Conservation (phyloP, 2,797 vertebrate genomes). For the Oceanodroma leucorhoa region DNA sequence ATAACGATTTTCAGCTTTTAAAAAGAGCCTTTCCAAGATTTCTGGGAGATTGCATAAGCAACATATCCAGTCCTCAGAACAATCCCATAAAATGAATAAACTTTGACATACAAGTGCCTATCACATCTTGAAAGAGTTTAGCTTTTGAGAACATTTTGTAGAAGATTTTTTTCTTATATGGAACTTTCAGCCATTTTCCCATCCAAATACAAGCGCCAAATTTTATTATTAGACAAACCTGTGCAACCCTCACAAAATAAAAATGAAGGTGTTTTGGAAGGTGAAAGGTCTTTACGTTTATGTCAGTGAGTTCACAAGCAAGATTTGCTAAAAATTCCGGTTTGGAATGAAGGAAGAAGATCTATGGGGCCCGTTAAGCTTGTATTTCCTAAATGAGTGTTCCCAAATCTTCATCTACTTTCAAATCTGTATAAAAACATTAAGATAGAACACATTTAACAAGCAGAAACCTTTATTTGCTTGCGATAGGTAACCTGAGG, state of each 20-base stretch:
- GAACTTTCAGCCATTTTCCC: background rate
- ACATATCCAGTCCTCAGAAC: background rate
- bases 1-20: background rate
- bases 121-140: slow-evolving; percentile 50
- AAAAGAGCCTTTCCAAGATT: slow-evolving; percentile 8
- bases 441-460: background rate
- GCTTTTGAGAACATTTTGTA: background rate
- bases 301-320: background rate
- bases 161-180: background rate
- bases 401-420: background rate
- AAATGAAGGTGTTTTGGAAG: background rate
- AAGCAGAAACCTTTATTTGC: background rate
- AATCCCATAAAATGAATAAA: slow-evolving; percentile 12
- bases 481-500: background rate
- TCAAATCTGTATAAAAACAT: background rate
- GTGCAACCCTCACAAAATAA: background rate
- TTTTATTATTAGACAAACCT: background rate
- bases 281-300: background rate
- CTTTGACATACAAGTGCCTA: slow-evolving; percentile 14
- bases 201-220: background rate
- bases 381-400: background rate
- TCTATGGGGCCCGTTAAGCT: fast-evolving
- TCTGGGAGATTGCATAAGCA: slow-evolving; percentile 22
- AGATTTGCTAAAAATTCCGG: background rate
- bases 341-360: background rate